These are phyloP conservation scores for Orientallactaga sibirica DNA, from an alignment of 2,797 vertebrate species.

Conservation along the genomic window DNA sequence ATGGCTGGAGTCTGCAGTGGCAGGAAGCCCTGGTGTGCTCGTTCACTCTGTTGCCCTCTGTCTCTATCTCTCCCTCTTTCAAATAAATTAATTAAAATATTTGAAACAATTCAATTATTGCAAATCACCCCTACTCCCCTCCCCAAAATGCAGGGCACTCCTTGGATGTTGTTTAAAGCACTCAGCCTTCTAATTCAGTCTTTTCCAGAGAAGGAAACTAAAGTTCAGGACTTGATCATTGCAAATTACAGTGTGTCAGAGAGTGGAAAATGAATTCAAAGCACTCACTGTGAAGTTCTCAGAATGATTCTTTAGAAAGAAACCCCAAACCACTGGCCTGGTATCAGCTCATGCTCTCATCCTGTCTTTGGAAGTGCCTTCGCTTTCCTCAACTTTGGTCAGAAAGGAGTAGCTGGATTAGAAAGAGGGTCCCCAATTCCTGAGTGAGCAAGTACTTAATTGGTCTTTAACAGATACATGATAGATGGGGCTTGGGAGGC, in stretches of 20 bases:
- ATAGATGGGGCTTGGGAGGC: too few relatives aligned
- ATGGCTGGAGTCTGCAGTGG: too few relatives aligned
- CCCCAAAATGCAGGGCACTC: not conserved
- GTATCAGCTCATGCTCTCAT: not conserved
- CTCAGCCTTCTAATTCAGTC: constrained; percentile 7
- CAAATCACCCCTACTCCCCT: not conserved
- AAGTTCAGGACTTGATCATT: not conserved
- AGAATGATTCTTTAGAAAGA: not conserved
- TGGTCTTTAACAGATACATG: not conserved
- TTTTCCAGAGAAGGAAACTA: constrained; percentile 18
- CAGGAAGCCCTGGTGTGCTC: too few relatives aligned
- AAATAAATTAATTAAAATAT: too few relatives aligned
- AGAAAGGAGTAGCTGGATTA: not conserved
- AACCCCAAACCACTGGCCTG: not conserved
- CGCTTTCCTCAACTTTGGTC: not conserved
- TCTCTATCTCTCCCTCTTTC: too few relatives aligned
- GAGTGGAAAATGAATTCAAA: constrained; percentile 13
- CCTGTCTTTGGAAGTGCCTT: not conserved
- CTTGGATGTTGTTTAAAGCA: constrained; percentile 5
- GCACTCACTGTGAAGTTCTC: not conserved
- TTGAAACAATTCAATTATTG: not conserved
- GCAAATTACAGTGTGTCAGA: not conserved
- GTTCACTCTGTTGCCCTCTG: too few relatives aligned
- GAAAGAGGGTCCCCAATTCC: not conserved
- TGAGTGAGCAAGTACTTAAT: not conserved